Conservation (phyloP, 2,113 vertebrate genomes). For the Enhydra lutris region DNA sequence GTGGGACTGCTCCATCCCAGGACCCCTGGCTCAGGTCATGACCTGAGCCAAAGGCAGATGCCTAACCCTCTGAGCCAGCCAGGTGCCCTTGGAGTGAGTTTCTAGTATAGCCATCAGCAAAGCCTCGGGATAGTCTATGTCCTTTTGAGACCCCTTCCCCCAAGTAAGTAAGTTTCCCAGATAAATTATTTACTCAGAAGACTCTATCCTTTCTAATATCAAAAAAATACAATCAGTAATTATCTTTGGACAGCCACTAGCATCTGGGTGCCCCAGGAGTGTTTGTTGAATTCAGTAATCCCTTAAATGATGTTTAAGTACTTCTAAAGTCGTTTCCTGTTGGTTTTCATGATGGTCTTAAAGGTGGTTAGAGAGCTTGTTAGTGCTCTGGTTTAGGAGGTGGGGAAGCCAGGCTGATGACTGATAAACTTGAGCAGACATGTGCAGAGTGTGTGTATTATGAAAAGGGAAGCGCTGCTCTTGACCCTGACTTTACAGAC, state of each 20-base stretch:
- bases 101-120: neutral
- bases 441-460: neutral
- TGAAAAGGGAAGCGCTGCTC: neutral
- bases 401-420: neutral
- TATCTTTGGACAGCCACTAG: neutral
- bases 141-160: neutral
- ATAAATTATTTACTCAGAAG: constrained; percentile 5
- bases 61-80: neutral
- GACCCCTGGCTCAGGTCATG: neutral
- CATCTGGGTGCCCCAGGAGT: neutral
- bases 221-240: neutral
- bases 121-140: neutral
- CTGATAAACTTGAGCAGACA: neutral
- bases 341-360: neutral
- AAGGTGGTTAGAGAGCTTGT: neutral
- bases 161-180: neutral
- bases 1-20: neutral
- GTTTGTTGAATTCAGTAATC: neutral
- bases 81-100: no score
- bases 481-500: neutral
- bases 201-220: neutral
- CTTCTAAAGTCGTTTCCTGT: neutral
- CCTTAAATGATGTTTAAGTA: neutral
- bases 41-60: neutral
- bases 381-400: neutral